Conservation (phyloP, 2,797 vertebrate genomes). For the Sebastes diaconus region DNA sequence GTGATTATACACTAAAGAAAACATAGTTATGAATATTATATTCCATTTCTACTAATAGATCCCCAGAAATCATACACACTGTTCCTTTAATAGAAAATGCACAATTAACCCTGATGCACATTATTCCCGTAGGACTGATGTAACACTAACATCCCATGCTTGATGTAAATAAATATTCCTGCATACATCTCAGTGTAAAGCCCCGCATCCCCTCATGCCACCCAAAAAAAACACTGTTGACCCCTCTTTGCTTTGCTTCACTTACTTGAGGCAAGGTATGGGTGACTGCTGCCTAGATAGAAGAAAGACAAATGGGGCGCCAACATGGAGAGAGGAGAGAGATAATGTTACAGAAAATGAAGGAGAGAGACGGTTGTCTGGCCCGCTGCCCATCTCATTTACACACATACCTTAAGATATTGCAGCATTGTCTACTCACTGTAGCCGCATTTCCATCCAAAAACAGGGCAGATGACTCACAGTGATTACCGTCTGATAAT, state of each 20-base stretch:
- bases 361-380: conserved; percentile 51
- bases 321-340: conserved; percentile 51
- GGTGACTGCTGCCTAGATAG: conserved; percentile 87
- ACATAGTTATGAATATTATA: too few species aligned
- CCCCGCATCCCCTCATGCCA: conserved; percentile 13
- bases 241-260: conserved; percentile 54
- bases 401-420: conserved; percentile 70
- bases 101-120: conserved; percentile 22
- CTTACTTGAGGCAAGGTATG: conserved; percentile 91
- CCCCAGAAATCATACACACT: too few species aligned
- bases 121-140: not conserved
- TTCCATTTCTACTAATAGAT: too few species aligned
- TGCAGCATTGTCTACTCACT: conserved; percentile 54
- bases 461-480: conserved; percentile 41
- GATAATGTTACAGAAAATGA: conserved; percentile 71
- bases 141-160: not conserved
- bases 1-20: too few species aligned
- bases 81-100: too few species aligned
- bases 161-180: not conserved
- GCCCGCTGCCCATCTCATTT: conserved; percentile 58
- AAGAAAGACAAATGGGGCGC: conserved; percentile 67
- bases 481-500: conserved; percentile 49
- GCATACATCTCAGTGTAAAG: conserved; percentile 2
- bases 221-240: not conserved
- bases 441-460: conserved; percentile 47